A percentile compares a stretch with the other conserved stretches of the same genome.
Conservation (phyloP, 2,113 vertebrate genomes). For the Bucco capensis region DNA sequence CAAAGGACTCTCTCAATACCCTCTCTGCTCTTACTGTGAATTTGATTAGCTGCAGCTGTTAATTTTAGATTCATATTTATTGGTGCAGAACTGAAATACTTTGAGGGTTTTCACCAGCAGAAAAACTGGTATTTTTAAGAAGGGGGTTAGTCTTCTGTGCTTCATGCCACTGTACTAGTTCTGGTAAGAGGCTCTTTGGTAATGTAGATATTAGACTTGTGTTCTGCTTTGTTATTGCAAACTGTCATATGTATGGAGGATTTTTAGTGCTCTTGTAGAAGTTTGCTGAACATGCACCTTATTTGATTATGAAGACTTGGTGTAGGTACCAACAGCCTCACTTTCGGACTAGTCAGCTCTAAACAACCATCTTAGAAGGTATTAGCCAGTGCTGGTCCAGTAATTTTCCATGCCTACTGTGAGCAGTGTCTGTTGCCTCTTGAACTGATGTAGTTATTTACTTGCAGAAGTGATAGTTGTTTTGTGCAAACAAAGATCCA, state of each 20-base stretch:
- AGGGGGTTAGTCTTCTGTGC: not conserved
- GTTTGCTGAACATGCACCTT: not conserved
- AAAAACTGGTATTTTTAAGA: not conserved
- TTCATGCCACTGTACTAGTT: not conserved
- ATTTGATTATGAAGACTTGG: not conserved
- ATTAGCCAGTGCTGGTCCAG: not conserved
- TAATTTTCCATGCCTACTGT: not conserved
- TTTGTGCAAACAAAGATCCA: not conserved
- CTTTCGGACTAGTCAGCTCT: not conserved
- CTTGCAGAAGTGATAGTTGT: not conserved
- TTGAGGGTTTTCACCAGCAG: not conserved
- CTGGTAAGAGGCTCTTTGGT: not conserved
- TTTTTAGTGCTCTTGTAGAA: not conserved
- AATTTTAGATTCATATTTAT: conserved; percentile 13
- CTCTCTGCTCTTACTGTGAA: not conserved
- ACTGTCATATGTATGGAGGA: not conserved
- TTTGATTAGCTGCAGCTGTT: conserved; percentile 15
- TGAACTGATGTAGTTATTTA: not conserved
- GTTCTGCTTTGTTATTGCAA: not conserved
- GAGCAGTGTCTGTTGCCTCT: not conserved
- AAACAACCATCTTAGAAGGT: not conserved
- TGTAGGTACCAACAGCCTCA: not conserved
- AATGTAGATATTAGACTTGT: not conserved
- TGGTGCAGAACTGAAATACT: not conserved
- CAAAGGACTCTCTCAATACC: not conserved